Evolutionary conservation across 2,113 vertebrate species (phyloP), one percentile per base, ranked within the genome.

Genomic region (Notiomystis cincta): DNA sequence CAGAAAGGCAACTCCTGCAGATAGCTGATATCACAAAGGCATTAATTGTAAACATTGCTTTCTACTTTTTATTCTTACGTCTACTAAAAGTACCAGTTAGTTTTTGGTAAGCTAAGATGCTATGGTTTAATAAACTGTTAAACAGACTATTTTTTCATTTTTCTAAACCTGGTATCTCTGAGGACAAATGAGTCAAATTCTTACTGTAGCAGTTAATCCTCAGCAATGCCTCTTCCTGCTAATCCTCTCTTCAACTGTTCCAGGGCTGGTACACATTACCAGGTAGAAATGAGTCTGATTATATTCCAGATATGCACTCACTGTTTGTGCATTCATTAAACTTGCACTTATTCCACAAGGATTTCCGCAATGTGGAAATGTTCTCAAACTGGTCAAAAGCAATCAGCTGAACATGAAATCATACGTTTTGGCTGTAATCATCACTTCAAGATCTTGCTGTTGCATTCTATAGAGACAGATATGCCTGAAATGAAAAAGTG

Each of bases 381-480:
- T 91, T 85, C 91, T 89, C 75, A 62, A 56, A 92, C 60, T 82
- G 94, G 80, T 97, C 58, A 85, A 93, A 97, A 93, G 30, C 65
- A 86, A 85, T 93, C 69, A 73, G 65, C 42, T 77, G 84, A 96
- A 93, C 54, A 48, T 66, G 66, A 95, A 96, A 86, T 88, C 76
- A 70, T 45, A 60, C 5, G 1, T 60, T 93, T 89, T 35, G 83
- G 42, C 47, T 95, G 42, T 54, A 94, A 71, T 89, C 79, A 90
- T 88, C 72, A 71, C 75, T 78, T 95, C 24, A 94, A 70, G 70
- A 82, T 47, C 76, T 67, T 87, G 45, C 72, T 90, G 81, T 86
- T 90, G 20, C 45, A 51, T 93, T 89, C 61, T 93, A 20, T 77
- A 66, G 77, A 94, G 83, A 94, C 57, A 94, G 81, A 76, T 61